Base-by-base conservation (phyloP, 2,113 vertebrate genomes). In the Tricholaema leucomelas region DNA sequence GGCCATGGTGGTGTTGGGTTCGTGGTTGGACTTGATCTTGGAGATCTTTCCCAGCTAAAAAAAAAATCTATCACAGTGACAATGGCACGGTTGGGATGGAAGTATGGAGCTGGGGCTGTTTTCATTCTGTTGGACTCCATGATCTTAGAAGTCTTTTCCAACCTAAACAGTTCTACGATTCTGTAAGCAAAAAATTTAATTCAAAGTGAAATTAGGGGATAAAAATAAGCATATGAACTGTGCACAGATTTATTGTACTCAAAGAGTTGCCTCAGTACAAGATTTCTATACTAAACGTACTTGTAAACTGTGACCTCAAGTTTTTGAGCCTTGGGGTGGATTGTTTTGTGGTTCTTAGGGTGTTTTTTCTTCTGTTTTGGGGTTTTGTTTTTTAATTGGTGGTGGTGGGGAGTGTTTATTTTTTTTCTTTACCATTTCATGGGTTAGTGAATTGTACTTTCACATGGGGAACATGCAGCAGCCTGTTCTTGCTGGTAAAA, bases 401-500 rank as follows among this genome's bases (percentile, higher is more conserved):
- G 23, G 48, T 23, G 12, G 23, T 19, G 19, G 46, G 38, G 38
- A 40, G 11, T 44, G 15, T 44, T 44, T 44, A 15, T 44, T 55
- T 38, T 54, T 59, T 81, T 78, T 64, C 65, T 84, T 69, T 56
- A 52, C 10, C 48, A 33, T 85, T 69, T 73, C 70, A 75, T 9
- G 23, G 18, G n/a, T 56, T 84, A 76, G 66, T 73, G 77, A 90
- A 83, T 90, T 79, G 81, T 87, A 91, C 71, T 88, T 92, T 70
- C 74, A 85, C 31, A 38, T 80, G 75, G 60, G 67, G 93, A 96
- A 88, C 80, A 72, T 15, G 63, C 50, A 81, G 90, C 85, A 86
- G 85, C 27, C 88, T 96, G 54, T 79, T 92, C 83, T 94, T 94
- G 59, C 59, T 84, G 73, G 74, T 91, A 87, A 46, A 94, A 95